phyloP scores from a whole-genome alignment of 2,888 invertebrate species.

The Limnephilus marmoratus region DNA sequence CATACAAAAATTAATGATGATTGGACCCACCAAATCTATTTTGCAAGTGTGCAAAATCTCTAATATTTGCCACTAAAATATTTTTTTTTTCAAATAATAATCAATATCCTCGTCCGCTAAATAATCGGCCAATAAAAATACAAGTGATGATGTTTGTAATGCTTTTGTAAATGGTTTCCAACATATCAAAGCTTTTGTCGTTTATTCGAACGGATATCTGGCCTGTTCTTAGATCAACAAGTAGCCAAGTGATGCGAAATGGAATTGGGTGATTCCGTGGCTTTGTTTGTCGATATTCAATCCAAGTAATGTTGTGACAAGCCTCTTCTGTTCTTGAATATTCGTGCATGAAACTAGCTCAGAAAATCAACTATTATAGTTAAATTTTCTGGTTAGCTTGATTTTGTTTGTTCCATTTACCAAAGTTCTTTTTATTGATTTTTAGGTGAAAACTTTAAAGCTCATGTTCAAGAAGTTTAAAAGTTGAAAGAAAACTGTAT shows the following conservation, averaged over 20 bases:
- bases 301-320: not conserved
- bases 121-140: not conserved
- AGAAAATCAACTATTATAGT: not conserved
- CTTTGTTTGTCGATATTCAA: not conserved
- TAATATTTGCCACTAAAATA: not conserved
- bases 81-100: not conserved
- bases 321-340: not conserved
- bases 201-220: not conserved
- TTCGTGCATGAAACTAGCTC: not conserved
- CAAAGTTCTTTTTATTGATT: not conserved
- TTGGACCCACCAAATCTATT: not conserved
- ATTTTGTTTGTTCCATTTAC: not conserved
- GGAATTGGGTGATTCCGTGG: not conserved
- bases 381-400: not conserved
- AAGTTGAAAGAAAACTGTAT: not conserved
- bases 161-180: not conserved
- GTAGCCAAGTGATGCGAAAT: not conserved
- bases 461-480: not conserved
- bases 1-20: not conserved
- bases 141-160: not conserved
- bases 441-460: not conserved
- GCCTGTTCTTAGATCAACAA: not conserved
- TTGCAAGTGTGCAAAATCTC: too few relatives aligned
- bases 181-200: not conserved
- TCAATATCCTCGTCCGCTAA: not conserved